Evolutionary conservation across 2,797 vertebrate genomes (phyloP).

Genomic region (Malacoctenus gilli): DNA sequence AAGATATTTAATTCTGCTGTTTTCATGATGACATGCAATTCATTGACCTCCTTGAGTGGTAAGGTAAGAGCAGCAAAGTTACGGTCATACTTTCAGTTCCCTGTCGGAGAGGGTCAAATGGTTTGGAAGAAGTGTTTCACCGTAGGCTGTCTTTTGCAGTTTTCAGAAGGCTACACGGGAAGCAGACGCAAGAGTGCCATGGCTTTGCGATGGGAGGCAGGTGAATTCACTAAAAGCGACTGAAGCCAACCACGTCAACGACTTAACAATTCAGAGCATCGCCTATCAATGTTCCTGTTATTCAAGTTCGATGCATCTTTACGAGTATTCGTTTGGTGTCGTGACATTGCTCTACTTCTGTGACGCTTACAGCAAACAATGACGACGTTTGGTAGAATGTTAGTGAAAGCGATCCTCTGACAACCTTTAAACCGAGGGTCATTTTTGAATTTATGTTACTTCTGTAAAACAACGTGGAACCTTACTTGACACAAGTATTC

Average conservation of each 20-base stretch:
- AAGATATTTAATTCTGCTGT: too few species aligned
- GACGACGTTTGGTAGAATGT: conserved; percentile 30
- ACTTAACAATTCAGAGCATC: conserved; percentile 21
- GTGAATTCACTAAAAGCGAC: conserved; percentile 78
- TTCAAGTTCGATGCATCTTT: conserved; percentile 56
- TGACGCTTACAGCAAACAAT: conserved; percentile 59
- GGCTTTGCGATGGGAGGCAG: conserved; percentile 83
- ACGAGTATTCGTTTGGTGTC: conserved; percentile 67
- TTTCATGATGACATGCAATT: too few species aligned
- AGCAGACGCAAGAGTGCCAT: conserved; percentile 82
- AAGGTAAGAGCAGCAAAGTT: too few species aligned
- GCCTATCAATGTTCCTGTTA: conserved; percentile 39
- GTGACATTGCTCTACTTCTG: conserved; percentile 73
- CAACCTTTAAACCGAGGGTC: neutral
- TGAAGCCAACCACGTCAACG: conserved; percentile 59
- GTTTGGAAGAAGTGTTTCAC: too few species aligned
- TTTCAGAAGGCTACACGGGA: conserved; percentile 75
- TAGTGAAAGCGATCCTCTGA: neutral
- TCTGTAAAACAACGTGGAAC: too few species aligned
- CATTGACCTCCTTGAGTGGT: too few species aligned
- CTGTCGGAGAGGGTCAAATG: too few species aligned
- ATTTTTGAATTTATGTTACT: too few species aligned
- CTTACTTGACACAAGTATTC: too few species aligned
- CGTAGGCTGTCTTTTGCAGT: conserved; percentile 65
- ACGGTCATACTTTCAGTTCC: too few species aligned